Percentiles rank a stretch among this genome's conserved stretches.
These are phyloP conservation scores for Bryconaethiops microstoma DNA, from an alignment of 2,797 vertebrate species.

Conservation along the genomic window DNA sequence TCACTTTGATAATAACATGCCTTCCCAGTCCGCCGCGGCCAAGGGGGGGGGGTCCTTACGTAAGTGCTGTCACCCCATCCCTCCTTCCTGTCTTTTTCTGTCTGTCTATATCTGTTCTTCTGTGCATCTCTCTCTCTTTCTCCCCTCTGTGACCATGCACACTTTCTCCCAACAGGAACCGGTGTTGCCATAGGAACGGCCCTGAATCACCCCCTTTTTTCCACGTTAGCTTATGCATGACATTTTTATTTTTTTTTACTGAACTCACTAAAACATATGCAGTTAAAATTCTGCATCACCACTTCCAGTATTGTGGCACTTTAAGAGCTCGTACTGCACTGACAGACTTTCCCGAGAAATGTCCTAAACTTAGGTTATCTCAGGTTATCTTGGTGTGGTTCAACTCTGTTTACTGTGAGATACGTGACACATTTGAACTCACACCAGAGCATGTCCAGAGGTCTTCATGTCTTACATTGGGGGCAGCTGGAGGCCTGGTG, in stretches of 20 bases:
- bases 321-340: neutral
- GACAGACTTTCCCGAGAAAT: neutral
- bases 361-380: neutral
- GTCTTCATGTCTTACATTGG: too few species aligned
- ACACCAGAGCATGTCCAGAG: too few species aligned
- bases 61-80: conserved; percentile 18
- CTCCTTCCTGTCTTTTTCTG: conserved; percentile 32
- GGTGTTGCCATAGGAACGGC: conserved; percentile 54
- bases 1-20: conserved; percentile 49
- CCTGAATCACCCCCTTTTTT: conserved; percentile 13
- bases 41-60: conserved; percentile 41
- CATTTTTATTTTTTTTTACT: neutral
- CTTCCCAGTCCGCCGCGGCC: conserved; percentile 18
- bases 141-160: neutral
- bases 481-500: too few species aligned
- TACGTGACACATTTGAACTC: too few species aligned
- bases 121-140: neutral
- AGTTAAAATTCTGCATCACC: conserved; percentile 3
- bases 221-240: neutral
- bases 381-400: neutral
- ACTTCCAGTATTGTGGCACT: neutral
- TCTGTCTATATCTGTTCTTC: conserved; percentile 31
- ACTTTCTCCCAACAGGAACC: conserved; percentile 13
- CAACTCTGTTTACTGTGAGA: neutral
- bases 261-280: conserved; percentile 6